These are phyloP conservation scores for Trachymyrmex cornetzi DNA, from an alignment of 1,140 invertebrate genomes.

Conservation along the genomic window DNA sequence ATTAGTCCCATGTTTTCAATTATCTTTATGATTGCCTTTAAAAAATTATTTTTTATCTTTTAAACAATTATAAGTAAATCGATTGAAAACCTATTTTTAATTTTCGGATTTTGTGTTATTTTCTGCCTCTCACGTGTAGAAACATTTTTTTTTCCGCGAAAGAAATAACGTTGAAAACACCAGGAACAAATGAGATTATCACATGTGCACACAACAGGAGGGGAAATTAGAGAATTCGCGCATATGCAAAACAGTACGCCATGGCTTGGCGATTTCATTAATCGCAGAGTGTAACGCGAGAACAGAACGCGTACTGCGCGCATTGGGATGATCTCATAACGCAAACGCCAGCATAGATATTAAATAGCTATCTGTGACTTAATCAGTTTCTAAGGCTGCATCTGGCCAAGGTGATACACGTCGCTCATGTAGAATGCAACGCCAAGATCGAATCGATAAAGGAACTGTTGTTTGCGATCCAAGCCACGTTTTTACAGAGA, in stretches of 20 bases:
- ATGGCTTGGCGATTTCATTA: conserved; percentile 8
- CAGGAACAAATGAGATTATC: neutral
- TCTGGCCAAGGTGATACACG: conserved; percentile 54
- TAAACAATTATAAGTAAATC: neutral
- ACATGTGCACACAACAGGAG: neutral
- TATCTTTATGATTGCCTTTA: neutral
- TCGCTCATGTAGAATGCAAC: conserved; percentile 41
- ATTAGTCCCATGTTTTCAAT: neutral
- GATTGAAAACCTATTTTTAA: neutral
- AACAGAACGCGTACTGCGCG: conserved; percentile 21
- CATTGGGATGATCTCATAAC: conserved; percentile 73
- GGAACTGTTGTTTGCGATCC: conserved; percentile 15
- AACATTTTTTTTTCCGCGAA: neutral
- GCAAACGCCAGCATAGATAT: conserved; percentile 72
- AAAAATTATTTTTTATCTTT: neutral
- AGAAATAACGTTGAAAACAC: neutral
- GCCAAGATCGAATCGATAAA: conserved; percentile 11
- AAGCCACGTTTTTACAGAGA: conserved; percentile 5
- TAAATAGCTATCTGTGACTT: conserved; percentile 68
- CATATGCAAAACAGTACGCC: neutral
- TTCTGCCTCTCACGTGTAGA: neutral
- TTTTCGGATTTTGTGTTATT: neutral
- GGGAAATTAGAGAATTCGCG: conserved; percentile 9
- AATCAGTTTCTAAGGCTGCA: conserved; percentile 62
- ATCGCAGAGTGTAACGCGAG: conserved; percentile 58